phyloP scores from a whole-genome alignment of 2,888 invertebrate genomes.

The Buathra laborator region DNA sequence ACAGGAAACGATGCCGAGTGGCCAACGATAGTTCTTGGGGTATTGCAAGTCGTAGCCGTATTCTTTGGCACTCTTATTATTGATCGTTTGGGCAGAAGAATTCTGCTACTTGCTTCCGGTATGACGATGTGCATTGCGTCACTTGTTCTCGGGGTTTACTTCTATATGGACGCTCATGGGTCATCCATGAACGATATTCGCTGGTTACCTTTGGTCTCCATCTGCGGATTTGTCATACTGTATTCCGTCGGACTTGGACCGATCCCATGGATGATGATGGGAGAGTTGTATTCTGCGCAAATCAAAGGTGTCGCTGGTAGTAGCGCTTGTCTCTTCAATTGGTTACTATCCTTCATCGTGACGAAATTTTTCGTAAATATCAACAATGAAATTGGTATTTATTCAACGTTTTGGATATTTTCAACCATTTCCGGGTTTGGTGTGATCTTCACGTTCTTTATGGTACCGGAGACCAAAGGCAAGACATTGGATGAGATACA shows the following conservation, averaged over 20 bases:
- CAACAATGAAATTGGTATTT: constrained; percentile 87
- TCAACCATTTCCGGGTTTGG: constrained; percentile 89
- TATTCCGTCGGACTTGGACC: constrained; percentile 95
- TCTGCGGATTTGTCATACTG: constrained; percentile 92
- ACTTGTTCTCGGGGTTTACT: constrained; percentile 90
- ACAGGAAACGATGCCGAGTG: constrained; percentile 88
- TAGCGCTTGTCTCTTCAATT: constrained; percentile 93
- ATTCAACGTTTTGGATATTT: constrained; percentile 92
- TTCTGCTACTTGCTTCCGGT: constrained; percentile 91
- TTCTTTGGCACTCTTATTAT: constrained; percentile 91
- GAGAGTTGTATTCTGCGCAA: constrained; percentile 93
- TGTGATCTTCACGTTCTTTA: constrained; percentile 89
- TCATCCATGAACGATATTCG: constrained; percentile 86
- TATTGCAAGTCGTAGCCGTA: constrained; percentile 92
- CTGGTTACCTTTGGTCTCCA: constrained; percentile 91
- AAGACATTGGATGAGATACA: constrained; percentile 85
- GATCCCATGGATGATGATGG: constrained; percentile 94
- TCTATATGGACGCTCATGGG: constrained; percentile 83
- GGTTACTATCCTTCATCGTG: constrained; percentile 92
- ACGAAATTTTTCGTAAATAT: constrained; percentile 90
- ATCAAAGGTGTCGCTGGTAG: constrained; percentile 92
- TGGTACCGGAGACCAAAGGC: constrained; percentile 87
- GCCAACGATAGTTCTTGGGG: constrained; percentile 93
- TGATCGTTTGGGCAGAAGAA: constrained; percentile 92
- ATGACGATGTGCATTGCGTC: constrained; percentile 90